A percentile compares a stretch with the other conserved stretches of the same genome.
Conservation (phyloP, 2,888 invertebrate genomes). For the Hanleya hanleyi region DNA sequence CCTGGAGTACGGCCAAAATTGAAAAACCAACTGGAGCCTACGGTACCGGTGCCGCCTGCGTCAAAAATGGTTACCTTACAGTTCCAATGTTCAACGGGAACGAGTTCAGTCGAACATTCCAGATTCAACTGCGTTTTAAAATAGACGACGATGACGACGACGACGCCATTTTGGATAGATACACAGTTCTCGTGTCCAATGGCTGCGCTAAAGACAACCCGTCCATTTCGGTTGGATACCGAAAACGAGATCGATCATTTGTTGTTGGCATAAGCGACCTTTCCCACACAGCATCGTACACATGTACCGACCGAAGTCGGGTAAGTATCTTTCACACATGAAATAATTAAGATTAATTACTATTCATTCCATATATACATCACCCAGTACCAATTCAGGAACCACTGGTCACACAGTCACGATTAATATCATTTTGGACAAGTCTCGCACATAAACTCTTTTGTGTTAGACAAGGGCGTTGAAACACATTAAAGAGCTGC, state of each 20-base stretch:
- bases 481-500: no score
- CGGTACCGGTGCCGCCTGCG: constrained; percentile 33
- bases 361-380: no score
- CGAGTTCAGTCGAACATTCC: constrained; percentile 38
- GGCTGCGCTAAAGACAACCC: constrained; percentile 27
- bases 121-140: constrained; percentile 42
- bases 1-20: not conserved
- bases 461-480: no score
- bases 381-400: no score
- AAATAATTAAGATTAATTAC: no score
- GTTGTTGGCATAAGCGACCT: not conserved
- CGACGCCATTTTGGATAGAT: constrained; percentile 29
- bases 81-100: constrained; percentile 43
- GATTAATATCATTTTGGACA: no score
- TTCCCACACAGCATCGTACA: not conserved
- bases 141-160: constrained; percentile 24
- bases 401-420: no score
- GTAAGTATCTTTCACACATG: no score
- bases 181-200: constrained; percentile 45
- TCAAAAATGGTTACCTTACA: constrained; percentile 36
- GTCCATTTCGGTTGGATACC: not conserved
- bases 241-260: not conserved
- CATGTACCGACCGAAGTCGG: not conserved
- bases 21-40: not conserved
- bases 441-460: no score